Base-by-base conservation (phyloP, 2,113 vertebrate species). In the Gallinago paraguaiae region DNA sequence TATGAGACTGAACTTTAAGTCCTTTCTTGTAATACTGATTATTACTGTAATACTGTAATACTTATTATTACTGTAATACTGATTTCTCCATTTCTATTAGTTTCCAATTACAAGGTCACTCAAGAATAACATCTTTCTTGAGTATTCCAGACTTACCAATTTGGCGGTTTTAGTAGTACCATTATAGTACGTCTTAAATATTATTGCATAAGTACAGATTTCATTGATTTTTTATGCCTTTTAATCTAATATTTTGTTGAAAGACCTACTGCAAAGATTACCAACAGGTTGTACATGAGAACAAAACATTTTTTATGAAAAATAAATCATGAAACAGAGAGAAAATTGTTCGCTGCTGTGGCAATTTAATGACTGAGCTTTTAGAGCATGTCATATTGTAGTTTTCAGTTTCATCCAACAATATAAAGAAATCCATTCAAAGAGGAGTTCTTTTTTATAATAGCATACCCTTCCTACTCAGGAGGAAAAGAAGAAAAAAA, bases 231-330 rank as follows among this genome's bases (percentile, higher is more conserved):
- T 82, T 2, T 0, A 61, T 63, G 11, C 0, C 2, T 28, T 90
- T 67, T 61, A 70, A 51, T 74, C 3, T 22, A 69, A 28, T 87
- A 70, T 59, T 90, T 79, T 82, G 24, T 45, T 3, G 6, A 79
- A 28, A 1, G 0, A 2, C 7, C 6, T 67, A 6, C 17, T 70
- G 33, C 11, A 63, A 86, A 76, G 1, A 25, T 56, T 78, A 3
- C 9, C 12, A 31, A 25, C 19, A 28, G 3, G 1, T 46, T 83
- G 11, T 41, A 74, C 11, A n/a, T n/a, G 11, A 84, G 23, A 60
- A 48, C 4, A 92, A 79, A 79, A 31, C 0, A 48, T 14, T 61
- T 86, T 67, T 60, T 14, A 27, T 41, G 2, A 12, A 80, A 71
- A 74, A 74, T 13, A 37, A 37, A 39, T 48, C 5, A 23, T 20